Conservation (phyloP, 2,888 invertebrate genomes). For the Zaprionus lineosus region DNA sequence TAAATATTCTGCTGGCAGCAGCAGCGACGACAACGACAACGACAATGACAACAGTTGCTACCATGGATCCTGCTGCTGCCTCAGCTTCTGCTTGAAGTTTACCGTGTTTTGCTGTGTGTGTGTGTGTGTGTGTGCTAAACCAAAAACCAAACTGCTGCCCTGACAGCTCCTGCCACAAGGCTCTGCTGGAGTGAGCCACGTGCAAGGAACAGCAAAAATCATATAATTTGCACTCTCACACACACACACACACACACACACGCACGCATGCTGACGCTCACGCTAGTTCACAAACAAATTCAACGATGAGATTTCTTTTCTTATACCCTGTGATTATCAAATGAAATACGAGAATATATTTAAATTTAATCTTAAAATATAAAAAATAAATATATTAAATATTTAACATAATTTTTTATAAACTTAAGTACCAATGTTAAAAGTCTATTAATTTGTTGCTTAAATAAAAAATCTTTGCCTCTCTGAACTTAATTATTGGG, state of each 20-base stretch:
- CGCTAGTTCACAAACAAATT: slow-evolving; percentile 25
- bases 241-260: slow-evolving; percentile 20
- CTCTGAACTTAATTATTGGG: too few relatives aligned
- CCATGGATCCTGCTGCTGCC: background rate
- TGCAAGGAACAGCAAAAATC: slow-evolving; percentile 32
- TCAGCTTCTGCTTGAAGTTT: slow-evolving; percentile 56
- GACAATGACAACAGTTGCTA: background rate
- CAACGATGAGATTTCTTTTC: slow-evolving; percentile 26
- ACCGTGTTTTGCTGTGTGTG: slow-evolving; percentile 64
- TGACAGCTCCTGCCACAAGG: slow-evolving; percentile 31
- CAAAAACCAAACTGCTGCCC: slow-evolving; percentile 68
- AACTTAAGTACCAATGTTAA: too few relatives aligned
- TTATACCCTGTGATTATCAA: slow-evolving; percentile 8
- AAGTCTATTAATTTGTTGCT: too few relatives aligned
- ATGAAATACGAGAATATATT: too few relatives aligned
- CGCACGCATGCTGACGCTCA: slow-evolving; percentile 6
- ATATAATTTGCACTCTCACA: slow-evolving; percentile 38
- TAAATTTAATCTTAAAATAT: too few relatives aligned
- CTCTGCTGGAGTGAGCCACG: slow-evolving; percentile 11
- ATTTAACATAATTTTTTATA: too few relatives aligned
- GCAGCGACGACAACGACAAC: slow-evolving; percentile 56
- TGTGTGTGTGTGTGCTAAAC: slow-evolving; percentile 60
- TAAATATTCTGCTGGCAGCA: slow-evolving; percentile 68
- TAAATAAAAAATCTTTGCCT: too few relatives aligned
- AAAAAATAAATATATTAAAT: too few relatives aligned